Percentiles rank a stretch among this genome's conserved stretches.
These are phyloP conservation scores for Anthopleura xanthogrammica DNA, from an alignment of 92 coral and sea anemone genomes.

Conservation along the genomic window DNA sequence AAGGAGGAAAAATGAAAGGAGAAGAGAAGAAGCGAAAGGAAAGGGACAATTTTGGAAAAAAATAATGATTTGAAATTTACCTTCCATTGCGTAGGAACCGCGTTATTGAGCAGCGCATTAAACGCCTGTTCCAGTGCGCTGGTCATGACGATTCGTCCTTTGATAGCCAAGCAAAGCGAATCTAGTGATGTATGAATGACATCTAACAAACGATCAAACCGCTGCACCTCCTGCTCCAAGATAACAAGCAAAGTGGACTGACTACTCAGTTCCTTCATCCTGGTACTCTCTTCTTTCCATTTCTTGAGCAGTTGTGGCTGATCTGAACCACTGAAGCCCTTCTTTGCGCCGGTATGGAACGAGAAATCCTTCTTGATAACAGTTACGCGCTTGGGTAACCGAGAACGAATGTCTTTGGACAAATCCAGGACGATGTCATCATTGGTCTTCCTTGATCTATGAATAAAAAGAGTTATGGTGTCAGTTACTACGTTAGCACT, in stretches of 20 bases:
- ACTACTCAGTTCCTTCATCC: conserved; percentile 32
- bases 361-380: conserved; percentile 30
- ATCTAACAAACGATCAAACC: conserved; percentile 75
- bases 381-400: conserved; percentile 45
- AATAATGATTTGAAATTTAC: conserved; percentile 22
- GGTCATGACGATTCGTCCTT: conserved; percentile 86
- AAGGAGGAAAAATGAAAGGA: too few relatives aligned
- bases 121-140: conserved; percentile 79
- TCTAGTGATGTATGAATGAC: conserved; percentile 77
- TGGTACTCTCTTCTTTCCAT: conserved; percentile 37
- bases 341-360: conserved; percentile 25
- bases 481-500: too few relatives aligned
- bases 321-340: conserved; percentile 35
- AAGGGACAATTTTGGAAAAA: too few relatives aligned
- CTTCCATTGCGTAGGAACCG: conserved; percentile 91
- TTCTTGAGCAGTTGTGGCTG: conserved; percentile 29
- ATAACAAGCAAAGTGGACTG: conserved; percentile 73
- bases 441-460: conserved; percentile 79
- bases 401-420: conserved; percentile 75
- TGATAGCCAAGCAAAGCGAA: conserved; percentile 68
- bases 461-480: background rate
- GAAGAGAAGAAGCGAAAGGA: too few relatives aligned
- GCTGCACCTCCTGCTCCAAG: conserved; percentile 73
- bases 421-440: conserved; percentile 84
- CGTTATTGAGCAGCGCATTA: conserved; percentile 76